Evolutionary conservation across 2,888 invertebrate genomes (phyloP), one percentile per base, ranked within the genome.

Genomic region (Cordilura impudica): DNA sequence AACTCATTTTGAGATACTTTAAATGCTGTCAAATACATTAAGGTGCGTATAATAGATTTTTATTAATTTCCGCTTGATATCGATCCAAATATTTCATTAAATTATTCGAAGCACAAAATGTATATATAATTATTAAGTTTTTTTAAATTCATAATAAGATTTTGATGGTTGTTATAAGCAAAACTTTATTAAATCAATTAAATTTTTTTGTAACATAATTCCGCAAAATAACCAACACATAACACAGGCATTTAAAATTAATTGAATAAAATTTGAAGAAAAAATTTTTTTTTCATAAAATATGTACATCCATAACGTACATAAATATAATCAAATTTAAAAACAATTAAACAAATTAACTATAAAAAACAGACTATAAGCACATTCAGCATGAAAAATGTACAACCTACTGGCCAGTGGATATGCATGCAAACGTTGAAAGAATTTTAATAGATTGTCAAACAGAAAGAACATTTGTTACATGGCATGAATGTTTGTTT

Each of bases 301-400:
- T 4, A n/a, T 16, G 26, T 26, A 19, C 31, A 56, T 31, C 45
- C 23, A 56, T 49, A 54, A 58, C n/a, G 35, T 19, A 12, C 39
- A 53, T 56, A 66, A 31, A 49, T 49, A 16, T 69, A 75, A 75
- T 75, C 56, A 69, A 75, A 75, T 75, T 75, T 75, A 75, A 70
- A 70, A 75, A 26, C 75, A 75, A 75, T 75, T 75, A 75, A n/a
- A n/a, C n/a, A n/a, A 70, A 70, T 70, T 18, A 23, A 58, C 26
- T 70, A 75, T 54, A 21, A 63, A 7, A 35, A 35, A 39, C 12
- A 4, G 2, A 23, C 12, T 4, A 21, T 43, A 14, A 4, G n/a
- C n/a, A 19, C 6, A 51, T 2, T 51, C n/a, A 23, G 19, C 2
- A 51, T 23, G 10, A 49, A 49, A 49, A 21, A 21, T 19, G 6